These are phyloP conservation scores for Drosophila percnosoma DNA, from an alignment of 2,888 invertebrate species.

Conservation along the genomic window DNA sequence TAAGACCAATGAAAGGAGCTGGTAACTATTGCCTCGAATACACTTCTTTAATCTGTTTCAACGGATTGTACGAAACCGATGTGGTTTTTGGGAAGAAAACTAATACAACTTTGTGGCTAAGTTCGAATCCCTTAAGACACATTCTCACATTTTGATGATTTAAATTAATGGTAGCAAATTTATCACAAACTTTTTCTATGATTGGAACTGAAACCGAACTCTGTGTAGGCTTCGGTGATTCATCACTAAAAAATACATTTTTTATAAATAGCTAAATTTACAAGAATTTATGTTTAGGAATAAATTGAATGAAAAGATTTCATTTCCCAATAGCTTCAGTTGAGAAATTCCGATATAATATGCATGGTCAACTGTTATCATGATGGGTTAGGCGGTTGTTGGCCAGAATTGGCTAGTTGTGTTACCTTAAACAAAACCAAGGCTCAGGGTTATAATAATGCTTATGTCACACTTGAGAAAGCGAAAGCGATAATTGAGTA, in stretches of 20 bases:
- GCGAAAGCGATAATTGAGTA: neutral
- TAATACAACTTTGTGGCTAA: neutral
- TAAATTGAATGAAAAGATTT: neutral
- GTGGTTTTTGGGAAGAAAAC: conserved; percentile 1
- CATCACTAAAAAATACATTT: neutral
- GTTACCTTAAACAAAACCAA: neutral
- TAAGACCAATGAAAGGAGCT: conserved; percentile 48
- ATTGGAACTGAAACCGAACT: neutral
- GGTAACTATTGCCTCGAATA: conserved; percentile 11
- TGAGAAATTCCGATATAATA: neutral
- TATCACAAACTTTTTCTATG: neutral
- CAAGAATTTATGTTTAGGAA: neutral
- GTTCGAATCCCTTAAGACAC: neutral
- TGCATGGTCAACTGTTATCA: neutral
- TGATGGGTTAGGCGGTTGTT: neutral
- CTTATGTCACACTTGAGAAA: neutral
- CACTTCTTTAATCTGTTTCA: conserved; percentile 7
- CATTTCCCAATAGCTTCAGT: neutral
- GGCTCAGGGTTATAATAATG: neutral
- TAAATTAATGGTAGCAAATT: conserved; percentile 15
- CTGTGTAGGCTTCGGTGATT: neutral
- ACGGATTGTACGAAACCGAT: conserved; percentile 2
- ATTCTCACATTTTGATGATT: conserved; percentile 5
- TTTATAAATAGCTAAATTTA: neutral
- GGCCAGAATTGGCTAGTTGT: neutral